A percentile compares a stretch with the other conserved stretches of the same genome.
phyloP scores from a whole-genome alignment of 2,797 vertebrate species.

The Aselliscus stoliczkanus region DNA sequence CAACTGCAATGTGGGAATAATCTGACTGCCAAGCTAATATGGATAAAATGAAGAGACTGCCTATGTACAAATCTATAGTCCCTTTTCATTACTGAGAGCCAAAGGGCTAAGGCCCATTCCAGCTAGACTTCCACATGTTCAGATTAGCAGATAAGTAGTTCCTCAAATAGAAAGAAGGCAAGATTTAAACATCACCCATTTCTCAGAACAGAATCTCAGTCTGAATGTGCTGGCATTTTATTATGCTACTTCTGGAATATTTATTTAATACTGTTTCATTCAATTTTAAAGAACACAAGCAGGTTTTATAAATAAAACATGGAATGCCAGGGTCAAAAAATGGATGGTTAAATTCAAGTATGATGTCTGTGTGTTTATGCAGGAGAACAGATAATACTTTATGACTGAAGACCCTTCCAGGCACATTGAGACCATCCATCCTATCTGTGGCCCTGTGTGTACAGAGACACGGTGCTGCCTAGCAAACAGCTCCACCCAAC shows the following conservation, averaged over 20 bases:
- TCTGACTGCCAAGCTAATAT: constrained; percentile 56
- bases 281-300: constrained; percentile 61
- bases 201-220: constrained; percentile 22
- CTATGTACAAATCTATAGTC: constrained; percentile 17
- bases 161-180: constrained; percentile 25
- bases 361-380: background rate
- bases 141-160: constrained; percentile 19
- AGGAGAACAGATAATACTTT: background rate
- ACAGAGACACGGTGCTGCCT: background rate
- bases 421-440: background rate
- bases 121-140: constrained; percentile 39
- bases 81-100: constrained; percentile 15
- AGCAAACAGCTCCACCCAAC: background rate
- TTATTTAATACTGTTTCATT: constrained; percentile 61
- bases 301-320: constrained; percentile 56
- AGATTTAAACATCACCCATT: constrained; percentile 39
- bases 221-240: constrained; percentile 28
- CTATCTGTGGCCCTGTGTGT: background rate
- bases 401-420: background rate
- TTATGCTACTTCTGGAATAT: constrained; percentile 52
- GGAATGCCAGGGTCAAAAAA: constrained; percentile 26
- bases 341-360: constrained; percentile 24
- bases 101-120: constrained; percentile 9
- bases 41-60: constrained; percentile 54
- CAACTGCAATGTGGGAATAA: constrained; percentile 40